These are phyloP conservation scores for Styela clava DNA, from an alignment of 23 tunicate species.

Conservation along the genomic window DNA sequence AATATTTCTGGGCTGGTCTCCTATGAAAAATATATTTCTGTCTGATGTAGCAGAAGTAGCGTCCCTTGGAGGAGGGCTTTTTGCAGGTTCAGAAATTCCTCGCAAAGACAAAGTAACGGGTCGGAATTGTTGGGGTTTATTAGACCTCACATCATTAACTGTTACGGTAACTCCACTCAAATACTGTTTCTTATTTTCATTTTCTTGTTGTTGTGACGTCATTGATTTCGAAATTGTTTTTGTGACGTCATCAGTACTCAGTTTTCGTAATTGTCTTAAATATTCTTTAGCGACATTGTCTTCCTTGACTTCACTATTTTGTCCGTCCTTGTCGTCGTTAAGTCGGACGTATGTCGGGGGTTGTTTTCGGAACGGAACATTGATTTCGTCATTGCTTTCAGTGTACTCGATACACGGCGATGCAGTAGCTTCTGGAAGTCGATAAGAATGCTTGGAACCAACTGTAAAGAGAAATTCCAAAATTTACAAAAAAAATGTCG, in stretches of 20 bases:
- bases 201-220: not conserved
- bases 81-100: not conserved
- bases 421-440: not conserved
- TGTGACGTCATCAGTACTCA: not conserved
- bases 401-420: conserved; percentile 1
- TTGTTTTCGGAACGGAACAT: not conserved
- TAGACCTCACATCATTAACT: conserved; percentile 8
- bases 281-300: not conserved
- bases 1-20: not conserved
- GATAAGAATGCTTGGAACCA: not conserved
- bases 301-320: not conserved
- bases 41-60: not conserved
- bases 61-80: not conserved
- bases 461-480: not conserved
- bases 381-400: not conserved
- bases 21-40: conserved; percentile 3
- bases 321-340: not conserved
- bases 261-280: not conserved
- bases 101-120: conserved; percentile 16
- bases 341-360: conserved; percentile 28
- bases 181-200: not conserved
- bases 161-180: conserved; percentile 1
- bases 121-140: not conserved
- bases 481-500: not conserved
- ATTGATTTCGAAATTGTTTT: not conserved